A percentile compares a stretch with the other conserved stretches of the same genome.
Conservation (phyloP, 2,888 invertebrate genomes). For the Notodonta ziczac region DNA sequence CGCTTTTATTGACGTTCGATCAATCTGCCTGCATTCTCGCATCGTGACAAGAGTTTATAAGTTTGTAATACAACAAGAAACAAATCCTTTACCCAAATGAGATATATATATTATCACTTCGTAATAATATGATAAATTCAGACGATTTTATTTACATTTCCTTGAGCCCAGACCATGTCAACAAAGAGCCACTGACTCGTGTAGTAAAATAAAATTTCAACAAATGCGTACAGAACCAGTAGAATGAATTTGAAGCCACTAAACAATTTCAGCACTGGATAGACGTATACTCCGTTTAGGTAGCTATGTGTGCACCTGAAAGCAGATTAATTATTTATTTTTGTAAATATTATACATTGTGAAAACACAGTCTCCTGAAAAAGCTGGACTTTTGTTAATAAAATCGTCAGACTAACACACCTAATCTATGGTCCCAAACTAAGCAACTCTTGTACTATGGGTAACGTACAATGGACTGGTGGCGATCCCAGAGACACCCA, state of each 20-base stretch:
- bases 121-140: slow-evolving; percentile 14
- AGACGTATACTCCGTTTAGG: slow-evolving; percentile 59
- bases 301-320: slow-evolving; percentile 58
- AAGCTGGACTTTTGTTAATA: too few species aligned
- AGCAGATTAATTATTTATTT: not conserved
- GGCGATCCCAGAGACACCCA: too few species aligned
- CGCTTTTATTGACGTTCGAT: not conserved
- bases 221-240: slow-evolving; percentile 48
- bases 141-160: slow-evolving; percentile 32
- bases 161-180: slow-evolving; percentile 62
- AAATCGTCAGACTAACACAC: too few species aligned
- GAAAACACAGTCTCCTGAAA: too few species aligned
- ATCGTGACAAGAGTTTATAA: not conserved
- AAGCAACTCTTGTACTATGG: too few species aligned
- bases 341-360: too few species aligned
- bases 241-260: slow-evolving; percentile 46
- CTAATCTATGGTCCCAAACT: too few species aligned
- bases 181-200: slow-evolving; percentile 63
- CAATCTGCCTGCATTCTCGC: too few species aligned
- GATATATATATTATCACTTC: not conserved
- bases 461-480: too few species aligned
- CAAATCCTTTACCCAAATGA: not conserved
- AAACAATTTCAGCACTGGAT: slow-evolving; percentile 58
- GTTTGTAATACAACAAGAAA: not conserved
- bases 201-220: slow-evolving; percentile 65